These are phyloP conservation scores for Apotomis capreana DNA, from an alignment of 2,888 invertebrate genomes.

Conservation along the genomic window DNA sequence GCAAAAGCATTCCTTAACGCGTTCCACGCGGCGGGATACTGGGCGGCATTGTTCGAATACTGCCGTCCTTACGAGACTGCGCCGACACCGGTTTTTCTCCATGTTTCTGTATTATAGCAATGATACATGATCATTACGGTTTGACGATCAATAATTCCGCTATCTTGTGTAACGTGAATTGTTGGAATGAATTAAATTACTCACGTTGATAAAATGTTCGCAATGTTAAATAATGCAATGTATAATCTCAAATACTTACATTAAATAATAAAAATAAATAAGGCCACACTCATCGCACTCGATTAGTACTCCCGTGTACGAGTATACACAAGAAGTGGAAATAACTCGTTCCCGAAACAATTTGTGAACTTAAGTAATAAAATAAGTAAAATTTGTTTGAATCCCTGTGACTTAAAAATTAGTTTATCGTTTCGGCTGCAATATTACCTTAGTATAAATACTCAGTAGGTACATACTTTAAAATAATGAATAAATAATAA, in stretches of 20 bases:
- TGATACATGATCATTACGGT: not conserved
- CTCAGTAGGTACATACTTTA: not conserved
- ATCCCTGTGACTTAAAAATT: too few relatives aligned
- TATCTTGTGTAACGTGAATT: not conserved
- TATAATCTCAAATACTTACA: too few relatives aligned
- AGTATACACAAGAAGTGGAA: too few relatives aligned
- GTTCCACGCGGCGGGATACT: slow-evolving; percentile 16
- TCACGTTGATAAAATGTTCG: not conserved
- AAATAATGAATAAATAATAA: not conserved
- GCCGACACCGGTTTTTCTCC: slow-evolving; percentile 9
- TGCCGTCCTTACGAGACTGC: slow-evolving; percentile 17
- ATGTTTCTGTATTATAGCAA: not conserved
- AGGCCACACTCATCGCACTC: too few relatives aligned
- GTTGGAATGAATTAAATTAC: not conserved
- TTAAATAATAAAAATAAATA: too few relatives aligned
- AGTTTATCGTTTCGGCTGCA: too few relatives aligned
- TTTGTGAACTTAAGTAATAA: too few relatives aligned
- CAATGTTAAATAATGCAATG: not conserved
- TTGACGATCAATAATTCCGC: not conserved
- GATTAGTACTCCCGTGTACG: too few relatives aligned
- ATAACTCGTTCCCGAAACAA: too few relatives aligned
- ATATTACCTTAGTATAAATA: too few relatives aligned
- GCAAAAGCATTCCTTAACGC: slow-evolving; percentile 27
- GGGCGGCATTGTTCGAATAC: slow-evolving; percentile 20
- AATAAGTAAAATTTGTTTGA: too few relatives aligned